Percentiles rank a stretch among this genome's conserved stretches.
Evolutionary conservation across 2,888 invertebrate genomes (phyloP).

Genomic region (Xanthia icteritia): DNA sequence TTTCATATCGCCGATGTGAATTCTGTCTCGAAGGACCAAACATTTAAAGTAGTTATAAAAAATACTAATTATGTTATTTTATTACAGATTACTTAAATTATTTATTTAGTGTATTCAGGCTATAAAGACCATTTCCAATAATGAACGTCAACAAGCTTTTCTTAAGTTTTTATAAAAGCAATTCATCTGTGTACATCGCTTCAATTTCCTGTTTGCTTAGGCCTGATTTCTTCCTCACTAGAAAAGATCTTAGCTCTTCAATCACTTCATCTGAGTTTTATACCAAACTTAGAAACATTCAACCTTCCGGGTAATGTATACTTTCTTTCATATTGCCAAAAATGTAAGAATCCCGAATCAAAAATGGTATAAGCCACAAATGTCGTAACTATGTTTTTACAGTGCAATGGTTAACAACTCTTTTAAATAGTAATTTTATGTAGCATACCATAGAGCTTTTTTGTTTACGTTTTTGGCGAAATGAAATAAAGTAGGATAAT

Average conservation of each 20-base stretch:
- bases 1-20: background rate
- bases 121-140: background rate
- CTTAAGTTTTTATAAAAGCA: background rate
- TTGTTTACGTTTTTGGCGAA: constrained; percentile 1
- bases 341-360: background rate
- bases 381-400: background rate
- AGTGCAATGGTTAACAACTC: too few species aligned
- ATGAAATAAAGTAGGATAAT: background rate
- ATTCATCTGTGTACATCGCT: background rate
- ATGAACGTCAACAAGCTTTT: background rate
- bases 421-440: too few species aligned
- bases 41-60: background rate
- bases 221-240: background rate
- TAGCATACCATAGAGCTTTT: background rate
- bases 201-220: too few species aligned
- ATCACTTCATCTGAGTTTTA: too few species aligned
- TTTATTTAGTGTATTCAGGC: background rate
- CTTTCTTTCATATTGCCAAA: constrained; percentile 3
- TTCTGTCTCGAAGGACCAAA: background rate
- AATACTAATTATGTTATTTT: too few species aligned
- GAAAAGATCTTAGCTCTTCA: background rate
- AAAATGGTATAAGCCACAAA: background rate
- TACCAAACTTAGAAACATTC: constrained; percentile 12
- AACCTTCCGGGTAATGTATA: background rate
- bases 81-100: background rate